phyloP scores from a whole-genome alignment of 2,888 invertebrate genomes.

The Adineta ricciae region DNA sequence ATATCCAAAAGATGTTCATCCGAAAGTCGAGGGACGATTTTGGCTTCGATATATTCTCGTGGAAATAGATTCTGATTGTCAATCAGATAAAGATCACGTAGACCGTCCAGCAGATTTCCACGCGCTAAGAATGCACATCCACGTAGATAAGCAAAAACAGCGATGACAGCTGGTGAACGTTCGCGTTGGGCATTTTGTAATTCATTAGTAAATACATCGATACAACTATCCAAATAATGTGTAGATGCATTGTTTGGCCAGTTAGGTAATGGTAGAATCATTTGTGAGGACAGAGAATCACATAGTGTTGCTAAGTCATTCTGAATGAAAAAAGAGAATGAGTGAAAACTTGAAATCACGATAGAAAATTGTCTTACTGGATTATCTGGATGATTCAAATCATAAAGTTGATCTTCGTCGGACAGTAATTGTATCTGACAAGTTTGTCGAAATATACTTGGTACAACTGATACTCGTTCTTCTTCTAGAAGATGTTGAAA shows the following conservation, averaged over 20 bases:
- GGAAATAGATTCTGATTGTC: not conserved
- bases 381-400: not conserved
- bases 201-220: not conserved
- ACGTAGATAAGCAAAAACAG: not conserved
- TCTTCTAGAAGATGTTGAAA: not conserved
- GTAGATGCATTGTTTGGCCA: not conserved
- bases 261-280: not conserved
- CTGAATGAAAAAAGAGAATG: not conserved
- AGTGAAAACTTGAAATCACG: too few species aligned
- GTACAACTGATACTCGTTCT: not conserved
- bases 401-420: not conserved
- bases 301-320: not conserved
- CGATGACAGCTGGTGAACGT: not conserved
- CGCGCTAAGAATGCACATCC: not conserved
- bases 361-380: not conserved
- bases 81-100: not conserved
- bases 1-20: not conserved
- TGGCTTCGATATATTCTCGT: not conserved
- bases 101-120: not conserved
- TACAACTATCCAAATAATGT: slow-evolving; percentile 2
- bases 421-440: not conserved
- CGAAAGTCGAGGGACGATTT: not conserved
- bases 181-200: not conserved
- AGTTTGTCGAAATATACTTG: not conserved
- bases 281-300: not conserved